Conservation (phyloP, 2,797 vertebrate species). For the Gymnopithys bicolor region DNA sequence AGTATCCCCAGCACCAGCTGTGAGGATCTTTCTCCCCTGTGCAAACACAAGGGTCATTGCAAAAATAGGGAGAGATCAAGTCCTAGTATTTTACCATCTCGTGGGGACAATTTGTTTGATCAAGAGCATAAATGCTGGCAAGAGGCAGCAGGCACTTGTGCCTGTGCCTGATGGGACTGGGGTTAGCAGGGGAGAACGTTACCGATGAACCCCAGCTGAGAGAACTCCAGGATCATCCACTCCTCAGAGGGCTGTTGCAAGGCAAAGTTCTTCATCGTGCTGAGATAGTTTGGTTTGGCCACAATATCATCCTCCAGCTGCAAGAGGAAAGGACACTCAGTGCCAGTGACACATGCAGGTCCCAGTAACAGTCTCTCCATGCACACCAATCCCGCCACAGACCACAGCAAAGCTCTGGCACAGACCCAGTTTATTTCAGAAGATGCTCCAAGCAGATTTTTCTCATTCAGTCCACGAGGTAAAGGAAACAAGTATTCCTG, state of each 20-base stretch:
- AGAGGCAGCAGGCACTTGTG: not conserved
- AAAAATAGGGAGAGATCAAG: not conserved
- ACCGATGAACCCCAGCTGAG: constrained; percentile 98
- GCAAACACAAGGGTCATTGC: not conserved
- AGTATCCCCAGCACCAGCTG: not conserved
- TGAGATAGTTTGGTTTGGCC: constrained; percentile 97
- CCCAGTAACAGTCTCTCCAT: not conserved
- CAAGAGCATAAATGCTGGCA: not conserved
- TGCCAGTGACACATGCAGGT: not conserved
- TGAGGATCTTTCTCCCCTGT: not conserved
- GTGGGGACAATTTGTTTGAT: not conserved
- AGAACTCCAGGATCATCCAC: constrained; percentile 99
- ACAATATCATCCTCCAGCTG: constrained; percentile 98
- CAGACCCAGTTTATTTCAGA: not conserved
- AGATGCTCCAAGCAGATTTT: not conserved
- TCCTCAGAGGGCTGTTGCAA: constrained; percentile 96
- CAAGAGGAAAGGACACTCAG: constrained; percentile 18
- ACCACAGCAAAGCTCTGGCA: not conserved
- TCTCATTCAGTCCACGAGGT: not conserved
- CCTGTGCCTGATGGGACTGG: not conserved
- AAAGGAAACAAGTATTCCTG: not conserved
- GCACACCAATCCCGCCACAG: not conserved
- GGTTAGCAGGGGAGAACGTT: not conserved
- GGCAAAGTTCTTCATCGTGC: constrained; percentile 99
- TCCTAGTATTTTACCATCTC: not conserved